These are phyloP conservation scores for Pholis gunnellus DNA, from an alignment of 2,113 vertebrate genomes.

Conservation along the genomic window DNA sequence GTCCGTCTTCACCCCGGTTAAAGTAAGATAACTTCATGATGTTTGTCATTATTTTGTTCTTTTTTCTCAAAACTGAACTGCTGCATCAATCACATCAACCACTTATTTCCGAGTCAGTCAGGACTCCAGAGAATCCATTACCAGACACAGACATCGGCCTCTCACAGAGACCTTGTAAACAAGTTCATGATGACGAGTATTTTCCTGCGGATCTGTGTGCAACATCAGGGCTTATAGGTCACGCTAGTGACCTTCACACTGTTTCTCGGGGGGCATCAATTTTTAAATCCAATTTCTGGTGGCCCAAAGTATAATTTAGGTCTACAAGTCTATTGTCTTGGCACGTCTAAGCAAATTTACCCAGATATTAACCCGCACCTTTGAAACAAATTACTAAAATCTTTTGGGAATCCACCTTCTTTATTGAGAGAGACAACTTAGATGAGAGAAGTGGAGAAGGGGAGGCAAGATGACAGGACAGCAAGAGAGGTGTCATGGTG, in stretches of 20 bases:
- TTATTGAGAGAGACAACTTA: background rate
- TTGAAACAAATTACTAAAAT: constrained; percentile 46
- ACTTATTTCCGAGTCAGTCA: constrained; percentile 37
- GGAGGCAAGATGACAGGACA: constrained; percentile 7
- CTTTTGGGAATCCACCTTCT: constrained; percentile 10
- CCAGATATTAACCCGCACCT: constrained; percentile 57
- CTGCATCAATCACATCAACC: constrained; percentile 43
- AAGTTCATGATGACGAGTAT: constrained; percentile 48
- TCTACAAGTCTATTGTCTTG: constrained; percentile 47
- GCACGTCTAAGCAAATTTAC: constrained; percentile 52
- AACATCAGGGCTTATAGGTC: constrained; percentile 42
- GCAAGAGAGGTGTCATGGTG: constrained; percentile 42
- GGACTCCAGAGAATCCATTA: constrained; percentile 60
- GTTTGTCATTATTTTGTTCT: background rate
- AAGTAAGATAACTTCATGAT: background rate
- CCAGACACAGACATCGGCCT: constrained; percentile 33
- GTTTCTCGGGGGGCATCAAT: constrained; percentile 60
- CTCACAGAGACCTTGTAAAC: constrained; percentile 40
- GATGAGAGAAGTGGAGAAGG: constrained; percentile 7
- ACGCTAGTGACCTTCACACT: constrained; percentile 63
- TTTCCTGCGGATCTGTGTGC: constrained; percentile 45
- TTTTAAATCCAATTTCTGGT: constrained; percentile 74
- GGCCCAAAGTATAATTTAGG: constrained; percentile 51
- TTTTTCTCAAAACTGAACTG: constrained; percentile 22
- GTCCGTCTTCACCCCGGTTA: background rate